phyloP scores from a whole-genome alignment of 2,113 vertebrate genomes.

The Mus musculus region GRCm39 chr16:53659001-53659500 shows the following conservation, averaged over 20 bases:
- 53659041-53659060: not conserved
- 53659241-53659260: too few species aligned
- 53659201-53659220: not conserved
- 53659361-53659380: not conserved
- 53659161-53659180: not conserved
- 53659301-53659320: not conserved
- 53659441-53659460: not conserved
- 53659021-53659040: not conserved
- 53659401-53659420: not conserved
- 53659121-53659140: not conserved
- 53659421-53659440: not conserved
- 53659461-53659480: not conserved
- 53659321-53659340: not conserved
- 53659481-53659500: not conserved
- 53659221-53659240: not conserved
- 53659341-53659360: not conserved
- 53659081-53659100: not conserved
- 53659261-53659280: not conserved
- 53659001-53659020: not conserved
- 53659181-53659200: not conserved
- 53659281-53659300: not conserved
- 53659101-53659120: not conserved
- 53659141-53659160: conserved; percentile 5
- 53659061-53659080: not conserved
- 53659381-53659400: not conserved